These are phyloP conservation scores for Chiloscyllium punctatum DNA, from an alignment of 2,797 vertebrate species.

Conservation along the genomic window DNA sequence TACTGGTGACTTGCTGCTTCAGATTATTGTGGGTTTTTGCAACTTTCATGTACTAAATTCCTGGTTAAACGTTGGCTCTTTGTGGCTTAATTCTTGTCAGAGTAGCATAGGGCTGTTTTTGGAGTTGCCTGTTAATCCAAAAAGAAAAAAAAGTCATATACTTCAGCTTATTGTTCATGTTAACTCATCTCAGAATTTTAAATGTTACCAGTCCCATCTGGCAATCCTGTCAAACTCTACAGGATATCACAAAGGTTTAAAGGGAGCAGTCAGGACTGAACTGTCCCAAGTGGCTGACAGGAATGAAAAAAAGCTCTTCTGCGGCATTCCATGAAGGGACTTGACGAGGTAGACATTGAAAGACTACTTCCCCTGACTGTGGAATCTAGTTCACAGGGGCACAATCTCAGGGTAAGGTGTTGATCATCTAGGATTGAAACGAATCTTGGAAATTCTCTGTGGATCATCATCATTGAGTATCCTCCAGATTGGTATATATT, in stretches of 20 bases:
- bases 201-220: slow-evolving; percentile 15
- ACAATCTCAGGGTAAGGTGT: neutral
- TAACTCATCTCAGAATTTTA: neutral
- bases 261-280: neutral
- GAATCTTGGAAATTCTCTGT: too few relatives aligned
- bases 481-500: too few relatives aligned
- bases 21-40: too few relatives aligned
- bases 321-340: neutral
- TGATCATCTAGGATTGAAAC: neutral
- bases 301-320: neutral
- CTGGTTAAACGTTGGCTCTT: neutral
- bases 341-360: neutral
- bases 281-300: neutral
- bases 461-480: too few relatives aligned
- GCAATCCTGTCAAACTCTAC: neutral
- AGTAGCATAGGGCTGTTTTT: neutral
- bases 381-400: neutral
- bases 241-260: neutral
- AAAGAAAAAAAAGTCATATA: neutral
- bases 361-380: neutral
- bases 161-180: neutral
- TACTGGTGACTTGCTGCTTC: neutral
- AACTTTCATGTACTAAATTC: too few relatives aligned
- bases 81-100: neutral
- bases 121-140: slow-evolving; percentile 1